A percentile compares a stretch with the other conserved stretches of the same genome.
These are phyloP conservation scores for Mugil cephalus DNA, from an alignment of 2,113 vertebrate genomes.

Conservation along the genomic window DNA sequence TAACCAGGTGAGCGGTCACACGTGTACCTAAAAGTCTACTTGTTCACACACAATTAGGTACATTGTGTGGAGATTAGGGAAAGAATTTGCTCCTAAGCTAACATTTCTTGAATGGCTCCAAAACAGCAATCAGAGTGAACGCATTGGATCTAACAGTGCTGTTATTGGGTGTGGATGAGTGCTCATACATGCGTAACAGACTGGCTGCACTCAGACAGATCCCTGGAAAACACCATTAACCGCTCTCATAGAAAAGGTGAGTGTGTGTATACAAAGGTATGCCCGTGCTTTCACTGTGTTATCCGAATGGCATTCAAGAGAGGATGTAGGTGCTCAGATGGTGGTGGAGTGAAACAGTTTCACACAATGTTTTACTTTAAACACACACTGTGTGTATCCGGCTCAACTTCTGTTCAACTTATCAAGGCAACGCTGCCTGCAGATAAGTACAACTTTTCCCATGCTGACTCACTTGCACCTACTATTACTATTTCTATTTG, in stretches of 20 bases:
- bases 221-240: conserved; percentile 20
- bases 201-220: conserved; percentile 8
- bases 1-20: conserved; percentile 64
- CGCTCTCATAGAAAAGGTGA: conserved; percentile 39
- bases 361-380: background rate
- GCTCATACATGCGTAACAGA: conserved; percentile 18
- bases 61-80: conserved; percentile 16
- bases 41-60: conserved; percentile 10
- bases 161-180: conserved; percentile 32
- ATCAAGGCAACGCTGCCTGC: conserved; percentile 46
- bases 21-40: conserved; percentile 34
- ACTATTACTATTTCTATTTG: too few relatives aligned
- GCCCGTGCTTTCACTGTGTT: background rate
- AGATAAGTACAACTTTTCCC: conserved; percentile 52
- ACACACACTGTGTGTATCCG: background rate
- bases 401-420: conserved; percentile 48
- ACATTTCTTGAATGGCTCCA: conserved; percentile 38
- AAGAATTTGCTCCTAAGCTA: conserved; percentile 19
- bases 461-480: conserved; percentile 29
- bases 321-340: background rate
- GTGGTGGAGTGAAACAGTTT: background rate
- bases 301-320: background rate
- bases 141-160: conserved; percentile 6
- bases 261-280: background rate
- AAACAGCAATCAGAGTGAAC: background rate